Evolutionary conservation across 2,888 invertebrate species (phyloP), one percentile per base, ranked within the genome.

Genomic region (Lochmaea crataegi): DNA sequence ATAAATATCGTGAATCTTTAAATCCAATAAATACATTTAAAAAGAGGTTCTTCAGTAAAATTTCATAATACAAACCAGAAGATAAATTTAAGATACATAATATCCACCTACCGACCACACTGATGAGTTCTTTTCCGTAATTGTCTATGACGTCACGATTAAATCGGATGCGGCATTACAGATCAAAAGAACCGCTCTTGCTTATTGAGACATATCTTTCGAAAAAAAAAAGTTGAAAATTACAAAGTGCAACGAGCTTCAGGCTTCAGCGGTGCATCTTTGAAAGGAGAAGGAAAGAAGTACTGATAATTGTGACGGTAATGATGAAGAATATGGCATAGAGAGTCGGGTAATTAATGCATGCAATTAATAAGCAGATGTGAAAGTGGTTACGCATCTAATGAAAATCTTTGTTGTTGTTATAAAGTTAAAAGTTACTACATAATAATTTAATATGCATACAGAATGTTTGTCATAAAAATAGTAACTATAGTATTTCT

Each of bases 151-250:
- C 79, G 77, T 76, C 78, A 79, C 77, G 77, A 77, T 77, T 78
- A 79, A 80, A 81, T 80, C 79, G 78, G 80, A 80, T 80, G 81
- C 78, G 78, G 76, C 77, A 70, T 72, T 51, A 70, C 73, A 82
- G 80, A 82, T 82, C 82, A 83, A 83, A 83, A 79, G 70, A 53
- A 73, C 82, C 78, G 80, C 73, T 51, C 78, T 70, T 76, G 76
- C 79, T 82, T 83, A 82, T 83, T 83, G 82, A 83, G 82, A 83
- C 81, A 79, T 82, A 82, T 81, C 80, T 80, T 75, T 76, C 76
- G 78, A 69, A 64, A 78, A 77, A 82, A 45, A 81, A 81, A 82
- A 81, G 76, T 71, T 66, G 69, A 71, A 71, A 74, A 76, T 74
- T 76, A 71, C 75, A 48, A 42, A 67, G 71, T 65, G 63, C 71